Base-by-base conservation (phyloP, 2,888 invertebrate species). In the Caradrina clavipalpis region DNA sequence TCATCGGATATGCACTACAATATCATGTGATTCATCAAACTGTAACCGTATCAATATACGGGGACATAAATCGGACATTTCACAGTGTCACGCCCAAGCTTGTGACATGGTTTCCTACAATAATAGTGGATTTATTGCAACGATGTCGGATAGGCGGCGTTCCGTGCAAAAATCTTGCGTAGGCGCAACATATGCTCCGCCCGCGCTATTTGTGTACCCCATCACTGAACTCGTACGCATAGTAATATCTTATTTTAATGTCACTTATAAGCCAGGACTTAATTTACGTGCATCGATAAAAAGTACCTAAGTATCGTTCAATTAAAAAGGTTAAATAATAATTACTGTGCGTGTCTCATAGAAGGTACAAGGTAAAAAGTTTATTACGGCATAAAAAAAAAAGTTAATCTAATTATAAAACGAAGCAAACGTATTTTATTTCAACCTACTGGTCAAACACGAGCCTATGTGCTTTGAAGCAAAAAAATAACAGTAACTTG, bases 141-240 rank as follows among this genome's bases (percentile, higher is more conserved):
- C 82, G 90, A 89, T 89, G 85, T 82, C 76, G 84, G 83, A 91
- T 90, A 92, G 89, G 86, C 87, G 86, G 78, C 84, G 87, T 87
- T 87, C 87, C 85, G 85, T 85, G 88, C 90, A 89, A 92, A 91
- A 93, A 91, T 88, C 80, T 56, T 82, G 90, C 91, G 93, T 93
- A 88, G 93, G 94, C 88, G 92, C 88, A 79, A 88, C 87, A 89
- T 87, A 86, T 89, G 90, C 87, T 86, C 84, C 89, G 86, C 89
- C 89, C 82, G 80, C 89, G 86, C 86, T 74, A 73, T 80, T 78
- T 83, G 76, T 82, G 85, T 83, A 78, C 66, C 68, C 74, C 77
- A 80, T 78, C 76, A 79, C 71, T 77, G 72, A 67, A 74, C 59
- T 69, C 45, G 67, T 76, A 81, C 66, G 71, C 70, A 75, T 70